These are phyloP conservation scores for Acrossocheilus wenchowensis DNA, from an alignment of 2,797 vertebrate species.

Conservation along the genomic window DNA sequence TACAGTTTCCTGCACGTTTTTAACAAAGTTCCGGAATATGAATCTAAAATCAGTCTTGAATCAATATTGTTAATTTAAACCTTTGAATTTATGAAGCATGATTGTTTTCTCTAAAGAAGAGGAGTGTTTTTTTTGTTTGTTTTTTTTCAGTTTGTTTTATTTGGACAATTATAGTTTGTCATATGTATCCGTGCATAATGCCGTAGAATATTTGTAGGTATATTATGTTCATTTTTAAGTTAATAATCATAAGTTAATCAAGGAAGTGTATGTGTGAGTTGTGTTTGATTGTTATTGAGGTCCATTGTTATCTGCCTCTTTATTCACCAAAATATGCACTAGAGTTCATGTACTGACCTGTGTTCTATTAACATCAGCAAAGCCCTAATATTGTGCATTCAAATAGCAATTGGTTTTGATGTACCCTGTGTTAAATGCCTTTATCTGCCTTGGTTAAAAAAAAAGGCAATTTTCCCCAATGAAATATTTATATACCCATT, in stretches of 20 bases:
- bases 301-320: conserved; percentile 32
- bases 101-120: not conserved
- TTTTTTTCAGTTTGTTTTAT: conserved; percentile 9
- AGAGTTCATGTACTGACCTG: conserved; percentile 10
- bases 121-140: not conserved
- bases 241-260: conserved; percentile 47
- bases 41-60: conserved; percentile 7
- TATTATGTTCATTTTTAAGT: conserved; percentile 44
- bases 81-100: not conserved
- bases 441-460: not conserved
- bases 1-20: not conserved
- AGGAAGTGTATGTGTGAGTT: conserved; percentile 24
- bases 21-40: not conserved
- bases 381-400: conserved; percentile 1
- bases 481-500: not conserved
- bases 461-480: not conserved
- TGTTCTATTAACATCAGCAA: not conserved
- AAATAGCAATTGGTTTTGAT: not conserved
- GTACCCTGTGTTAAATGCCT: not conserved
- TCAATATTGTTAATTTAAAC: not conserved
- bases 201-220: conserved; percentile 22
- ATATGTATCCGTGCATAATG: conserved; percentile 32
- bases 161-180: conserved; percentile 18
- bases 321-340: conserved; percentile 23
- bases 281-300: conserved; percentile 16